Evolutionary conservation across 2,113 vertebrate species (phyloP).

Genomic region (Phodopus roborovskii): DNA sequence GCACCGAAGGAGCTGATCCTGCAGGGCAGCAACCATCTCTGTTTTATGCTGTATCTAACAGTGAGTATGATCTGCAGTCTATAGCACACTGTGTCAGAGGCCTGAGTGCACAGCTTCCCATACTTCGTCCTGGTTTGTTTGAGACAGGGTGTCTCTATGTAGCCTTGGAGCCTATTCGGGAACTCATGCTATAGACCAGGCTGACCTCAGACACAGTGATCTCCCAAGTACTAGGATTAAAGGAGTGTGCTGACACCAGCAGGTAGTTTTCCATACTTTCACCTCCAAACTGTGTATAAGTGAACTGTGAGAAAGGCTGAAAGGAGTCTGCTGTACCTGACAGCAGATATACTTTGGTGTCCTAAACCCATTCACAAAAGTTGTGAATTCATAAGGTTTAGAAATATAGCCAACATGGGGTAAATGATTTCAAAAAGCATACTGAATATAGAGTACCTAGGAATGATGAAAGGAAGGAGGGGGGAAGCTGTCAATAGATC

Average conservation of each 20-base stretch:
- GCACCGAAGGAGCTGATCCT: neutral
- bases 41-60: accelerated
- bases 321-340: neutral
- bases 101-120: neutral
- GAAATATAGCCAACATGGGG: neutral
- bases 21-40: neutral
- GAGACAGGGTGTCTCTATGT: too few species aligned
- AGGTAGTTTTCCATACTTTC: neutral
- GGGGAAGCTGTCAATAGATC: neutral
- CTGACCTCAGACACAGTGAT: too few species aligned
- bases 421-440: conserved; percentile 7
- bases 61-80: neutral
- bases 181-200: too few species aligned
- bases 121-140: neutral
- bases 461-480: neutral
- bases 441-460: neutral
- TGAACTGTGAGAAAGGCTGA: neutral
- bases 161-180: too few species aligned
- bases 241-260: too few species aligned
- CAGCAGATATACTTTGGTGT: neutral
- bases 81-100: neutral
- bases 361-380: neutral
- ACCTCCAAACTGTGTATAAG: neutral
- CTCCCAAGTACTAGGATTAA: too few species aligned
- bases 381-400: neutral